A percentile compares a stretch with the other conserved stretches of the same genome.
phyloP scores from a whole-genome alignment of 1,140 invertebrate species.

The Megalonaias nervosa region DNA sequence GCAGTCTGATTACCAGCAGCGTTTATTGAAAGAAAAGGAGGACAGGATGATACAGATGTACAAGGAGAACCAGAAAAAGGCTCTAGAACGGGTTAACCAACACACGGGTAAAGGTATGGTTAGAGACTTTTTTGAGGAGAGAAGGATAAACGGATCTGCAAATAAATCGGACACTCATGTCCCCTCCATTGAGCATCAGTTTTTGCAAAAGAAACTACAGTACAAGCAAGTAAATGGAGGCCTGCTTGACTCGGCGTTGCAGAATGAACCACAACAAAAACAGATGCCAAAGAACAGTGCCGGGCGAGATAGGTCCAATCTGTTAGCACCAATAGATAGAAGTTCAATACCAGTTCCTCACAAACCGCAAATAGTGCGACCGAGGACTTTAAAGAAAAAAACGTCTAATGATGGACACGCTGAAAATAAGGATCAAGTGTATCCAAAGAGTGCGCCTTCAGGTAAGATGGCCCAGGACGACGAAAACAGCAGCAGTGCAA shows the following conservation, averaged over 20 bases:
- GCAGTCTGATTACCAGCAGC: constrained; percentile 66
- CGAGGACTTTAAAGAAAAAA: constrained; percentile 20
- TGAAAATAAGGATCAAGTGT: constrained; percentile 7
- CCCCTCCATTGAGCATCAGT: constrained; percentile 54
- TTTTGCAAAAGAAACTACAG: constrained; percentile 37
- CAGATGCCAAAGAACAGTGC: constrained; percentile 36
- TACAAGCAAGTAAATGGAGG: background rate
- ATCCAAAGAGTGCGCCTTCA: constrained; percentile 25
- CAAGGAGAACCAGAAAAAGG: constrained; percentile 66
- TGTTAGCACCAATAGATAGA: constrained; percentile 53
- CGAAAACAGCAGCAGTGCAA: background rate
- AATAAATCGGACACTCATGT: constrained; percentile 17
- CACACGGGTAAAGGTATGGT: constrained; percentile 35
- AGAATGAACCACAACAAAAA: too few species aligned
- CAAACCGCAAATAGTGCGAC: constrained; percentile 28
- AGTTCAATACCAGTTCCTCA: constrained; percentile 8
- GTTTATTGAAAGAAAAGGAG: constrained; percentile 70
- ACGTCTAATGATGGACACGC: constrained; percentile 8
- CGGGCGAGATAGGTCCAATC: constrained; percentile 54
- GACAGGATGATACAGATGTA: constrained; percentile 64
- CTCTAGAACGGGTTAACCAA: constrained; percentile 55
- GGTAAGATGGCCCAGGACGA: background rate
- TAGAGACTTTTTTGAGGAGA: constrained; percentile 58
- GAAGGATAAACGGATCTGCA: constrained; percentile 35
- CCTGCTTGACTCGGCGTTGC: too few species aligned